Conservation (phyloP, 1,140 invertebrate genomes). For the Anastrepha obliqua region DNA sequence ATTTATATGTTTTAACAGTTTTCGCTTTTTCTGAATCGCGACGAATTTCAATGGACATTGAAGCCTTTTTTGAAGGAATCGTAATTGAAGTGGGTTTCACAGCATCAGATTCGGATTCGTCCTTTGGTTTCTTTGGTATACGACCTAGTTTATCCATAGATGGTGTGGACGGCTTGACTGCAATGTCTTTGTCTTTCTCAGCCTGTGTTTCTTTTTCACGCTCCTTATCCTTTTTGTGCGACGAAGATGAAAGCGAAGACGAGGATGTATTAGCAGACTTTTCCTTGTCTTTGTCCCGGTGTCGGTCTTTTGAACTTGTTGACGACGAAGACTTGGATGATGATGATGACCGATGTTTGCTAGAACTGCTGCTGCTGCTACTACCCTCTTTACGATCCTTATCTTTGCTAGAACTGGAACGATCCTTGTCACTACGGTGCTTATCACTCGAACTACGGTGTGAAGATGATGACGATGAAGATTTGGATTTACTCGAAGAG, state of each 20-base stretch:
- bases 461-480: conserved; percentile 69
- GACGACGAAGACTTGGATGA: conserved; percentile 64
- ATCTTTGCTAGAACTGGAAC: conserved; percentile 66
- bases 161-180: conserved; percentile 80
- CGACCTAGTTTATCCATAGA: conserved; percentile 83
- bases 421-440: conserved; percentile 65
- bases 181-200: conserved; percentile 81
- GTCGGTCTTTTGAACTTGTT: conserved; percentile 67
- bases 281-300: conserved; percentile 69
- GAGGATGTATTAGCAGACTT: conserved; percentile 57
- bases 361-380: conserved; percentile 63
- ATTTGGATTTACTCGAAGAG: conserved; percentile 68
- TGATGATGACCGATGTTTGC: conserved; percentile 71
- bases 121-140: conserved; percentile 82
- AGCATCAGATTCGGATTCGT: conserved; percentile 71
- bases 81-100: conserved; percentile 69
- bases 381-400: conserved; percentile 64
- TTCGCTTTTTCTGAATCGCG: conserved; percentile 84
- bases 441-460: conserved; percentile 72
- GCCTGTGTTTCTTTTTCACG: conserved; percentile 70
- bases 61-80: conserved; percentile 81
- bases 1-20: conserved; percentile 91
- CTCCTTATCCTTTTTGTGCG: conserved; percentile 59
- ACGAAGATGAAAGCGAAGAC: conserved; percentile 60
- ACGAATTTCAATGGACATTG: conserved; percentile 86